A percentile compares a stretch with the other conserved stretches of the same genome.
Evolutionary conservation across 2,888 invertebrate genomes (phyloP).

Genomic region (Tipula unca): DNA sequence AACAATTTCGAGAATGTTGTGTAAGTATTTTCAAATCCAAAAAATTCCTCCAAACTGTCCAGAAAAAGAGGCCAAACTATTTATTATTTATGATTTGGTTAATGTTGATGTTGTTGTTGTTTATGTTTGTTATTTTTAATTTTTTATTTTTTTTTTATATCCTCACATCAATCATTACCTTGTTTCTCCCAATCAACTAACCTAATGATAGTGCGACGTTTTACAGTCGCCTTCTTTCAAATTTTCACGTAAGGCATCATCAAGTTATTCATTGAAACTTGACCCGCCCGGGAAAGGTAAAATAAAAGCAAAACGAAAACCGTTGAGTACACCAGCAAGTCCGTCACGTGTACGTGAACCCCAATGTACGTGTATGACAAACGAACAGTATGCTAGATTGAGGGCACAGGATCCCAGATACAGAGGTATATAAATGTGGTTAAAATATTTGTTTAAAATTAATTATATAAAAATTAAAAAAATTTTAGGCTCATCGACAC

Average conservation of each 20-base stretch:
- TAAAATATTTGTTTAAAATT: too few species aligned
- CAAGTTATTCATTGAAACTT: slow-evolving; percentile 91
- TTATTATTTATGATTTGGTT: background rate
- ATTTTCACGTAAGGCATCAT: slow-evolving; percentile 94
- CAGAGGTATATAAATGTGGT: slow-evolving; percentile 44
- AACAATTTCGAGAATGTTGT: slow-evolving; percentile 93
- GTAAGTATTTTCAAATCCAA: slow-evolving; percentile 56
- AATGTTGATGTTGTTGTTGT: background rate
- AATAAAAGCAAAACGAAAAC: slow-evolving; percentile 81
- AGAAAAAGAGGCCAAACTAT: background rate
- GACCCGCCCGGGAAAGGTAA: slow-evolving; percentile 84
- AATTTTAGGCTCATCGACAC: slow-evolving; percentile 66
- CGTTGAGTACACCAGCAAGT: slow-evolving; percentile 86
- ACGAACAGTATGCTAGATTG: slow-evolving; percentile 81
- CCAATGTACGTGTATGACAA: slow-evolving; percentile 92
- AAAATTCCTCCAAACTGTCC: slow-evolving; percentile 22
- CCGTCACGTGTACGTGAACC: slow-evolving; percentile 78
- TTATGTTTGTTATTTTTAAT: background rate
- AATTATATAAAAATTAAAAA: too few species aligned
- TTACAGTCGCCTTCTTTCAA: slow-evolving; percentile 96
- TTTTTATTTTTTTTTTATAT: background rate
- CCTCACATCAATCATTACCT: slow-evolving; percentile 18
- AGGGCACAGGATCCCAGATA: slow-evolving; percentile 77
- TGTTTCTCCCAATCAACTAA: slow-evolving; percentile 44
- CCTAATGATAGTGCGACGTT: slow-evolving; percentile 52